phyloP scores from a whole-genome alignment of 2,888 invertebrate species.

The Xylophagus ater region DNA sequence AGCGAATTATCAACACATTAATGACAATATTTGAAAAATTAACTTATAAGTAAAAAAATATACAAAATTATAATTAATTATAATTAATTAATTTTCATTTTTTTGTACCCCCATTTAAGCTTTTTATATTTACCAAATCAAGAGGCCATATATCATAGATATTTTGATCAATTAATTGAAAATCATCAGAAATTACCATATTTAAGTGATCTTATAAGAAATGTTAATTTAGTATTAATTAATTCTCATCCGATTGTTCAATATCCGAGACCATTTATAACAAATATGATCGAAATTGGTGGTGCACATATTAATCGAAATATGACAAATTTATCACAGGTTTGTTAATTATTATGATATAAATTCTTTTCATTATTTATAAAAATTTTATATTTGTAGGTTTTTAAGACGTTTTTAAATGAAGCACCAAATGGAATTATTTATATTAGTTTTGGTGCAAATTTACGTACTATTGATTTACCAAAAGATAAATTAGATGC shows the following conservation, averaged over 20 bases:
- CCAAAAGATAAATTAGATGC: slow-evolving; percentile 30
- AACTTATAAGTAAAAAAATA: slow-evolving; percentile 34
- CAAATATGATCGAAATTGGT: slow-evolving; percentile 34
- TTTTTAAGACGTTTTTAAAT: slow-evolving; percentile 32
- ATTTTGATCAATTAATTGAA: slow-evolving; percentile 29
- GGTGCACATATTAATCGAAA: slow-evolving; percentile 28
- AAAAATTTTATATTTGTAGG: slow-evolving; percentile 20
- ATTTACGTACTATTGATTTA: slow-evolving; percentile 30
- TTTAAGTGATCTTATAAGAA: slow-evolving; percentile 31
- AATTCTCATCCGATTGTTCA: slow-evolving; percentile 36
- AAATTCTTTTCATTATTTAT: no score
- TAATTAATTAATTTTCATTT: slow-evolving; percentile 2
- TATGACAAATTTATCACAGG: no score
- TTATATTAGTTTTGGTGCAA: slow-evolving; percentile 40
- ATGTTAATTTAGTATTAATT: slow-evolving; percentile 32
- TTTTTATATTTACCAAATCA: slow-evolving; percentile 36
- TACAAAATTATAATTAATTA: no score
- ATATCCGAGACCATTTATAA: slow-evolving; percentile 33
- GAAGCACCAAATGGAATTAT: slow-evolving; percentile 34
- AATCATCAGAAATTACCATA: slow-evolving; percentile 30
- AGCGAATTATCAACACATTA: slow-evolving; percentile 38
- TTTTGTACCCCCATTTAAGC: no score
- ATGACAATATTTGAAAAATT: slow-evolving; percentile 33
- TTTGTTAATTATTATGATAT: no score
- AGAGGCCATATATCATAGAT: slow-evolving; percentile 32